These are phyloP conservation scores for Megaustenia siamemsis DNA, from an alignment of 2,888 invertebrate species.

Conservation along the genomic window DNA sequence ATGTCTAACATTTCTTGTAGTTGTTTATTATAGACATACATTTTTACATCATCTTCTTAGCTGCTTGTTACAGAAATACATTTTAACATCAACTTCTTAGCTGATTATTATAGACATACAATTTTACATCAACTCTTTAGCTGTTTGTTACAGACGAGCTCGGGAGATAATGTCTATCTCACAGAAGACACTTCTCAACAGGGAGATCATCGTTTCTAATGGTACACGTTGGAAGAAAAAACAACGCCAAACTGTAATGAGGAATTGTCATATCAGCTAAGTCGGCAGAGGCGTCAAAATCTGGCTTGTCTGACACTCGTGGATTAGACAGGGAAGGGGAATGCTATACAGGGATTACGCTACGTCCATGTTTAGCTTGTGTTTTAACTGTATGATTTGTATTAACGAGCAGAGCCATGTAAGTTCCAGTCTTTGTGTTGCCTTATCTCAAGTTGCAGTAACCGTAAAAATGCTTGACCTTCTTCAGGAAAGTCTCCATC, in stretches of 20 bases:
- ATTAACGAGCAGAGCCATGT: slow-evolving; percentile 19
- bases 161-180: not conserved
- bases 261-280: not conserved
- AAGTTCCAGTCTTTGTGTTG: not conserved
- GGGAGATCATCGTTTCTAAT: not conserved
- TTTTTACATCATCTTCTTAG: too few species aligned
- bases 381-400: slow-evolving; percentile 17
- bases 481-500: not conserved
- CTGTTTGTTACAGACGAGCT: too few species aligned
- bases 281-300: not conserved
- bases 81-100: too few species aligned
- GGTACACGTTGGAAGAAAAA: not conserved
- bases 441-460: not conserved
- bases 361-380: slow-evolving; percentile 9
- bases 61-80: too few species aligned
- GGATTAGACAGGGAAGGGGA: not conserved
- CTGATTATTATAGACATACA: too few species aligned
- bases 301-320: not conserved
- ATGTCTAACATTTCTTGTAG: too few species aligned
- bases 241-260: slow-evolving; percentile 3
- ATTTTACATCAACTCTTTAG: too few species aligned
- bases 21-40: too few species aligned
- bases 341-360: not conserved
- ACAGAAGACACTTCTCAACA: not conserved
- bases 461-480: not conserved